phyloP scores from a whole-genome alignment of 1,140 invertebrate genomes.

The Hylaeus volcanicus region DNA sequence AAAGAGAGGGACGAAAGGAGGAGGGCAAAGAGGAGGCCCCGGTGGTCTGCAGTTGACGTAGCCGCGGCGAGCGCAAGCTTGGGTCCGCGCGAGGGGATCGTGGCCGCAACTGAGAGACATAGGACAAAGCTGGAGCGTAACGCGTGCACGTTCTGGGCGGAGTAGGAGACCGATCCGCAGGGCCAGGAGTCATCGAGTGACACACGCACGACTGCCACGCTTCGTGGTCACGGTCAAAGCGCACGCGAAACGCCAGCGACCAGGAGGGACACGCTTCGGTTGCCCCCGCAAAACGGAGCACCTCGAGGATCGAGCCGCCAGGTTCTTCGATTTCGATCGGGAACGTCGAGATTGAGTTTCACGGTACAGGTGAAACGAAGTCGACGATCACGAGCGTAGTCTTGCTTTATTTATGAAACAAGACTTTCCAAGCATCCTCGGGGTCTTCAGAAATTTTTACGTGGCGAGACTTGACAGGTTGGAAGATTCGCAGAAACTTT shows the following conservation, averaged over 20 bases:
- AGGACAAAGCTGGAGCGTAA: conserved; percentile 58
- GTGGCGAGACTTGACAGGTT: too few relatives aligned
- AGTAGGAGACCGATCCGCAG: conserved; percentile 66
- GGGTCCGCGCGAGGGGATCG: not conserved
- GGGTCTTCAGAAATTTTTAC: too few relatives aligned
- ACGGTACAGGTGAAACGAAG: conserved; percentile 25
- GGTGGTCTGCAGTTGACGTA: conserved; percentile 30
- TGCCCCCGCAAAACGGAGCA: conserved; percentile 70
- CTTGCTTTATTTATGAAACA: too few relatives aligned
- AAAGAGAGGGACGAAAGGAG: not conserved
- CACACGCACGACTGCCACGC: conserved; percentile 78
- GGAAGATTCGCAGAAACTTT: too few relatives aligned
- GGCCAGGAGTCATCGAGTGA: conserved; percentile 77
- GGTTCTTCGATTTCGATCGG: conserved; percentile 59
- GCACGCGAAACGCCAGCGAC: conserved; percentile 60
- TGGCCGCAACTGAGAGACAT: conserved; percentile 35
- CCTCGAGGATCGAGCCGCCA: conserved; percentile 50
- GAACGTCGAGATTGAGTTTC: conserved; percentile 53
- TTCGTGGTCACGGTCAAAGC: conserved; percentile 76
- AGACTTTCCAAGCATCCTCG: too few relatives aligned
- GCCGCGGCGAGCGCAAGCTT: conserved; percentile 29
- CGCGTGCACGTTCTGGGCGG: conserved; percentile 78
- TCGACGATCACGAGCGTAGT: not conserved
- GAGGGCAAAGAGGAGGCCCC: conserved; percentile 1
- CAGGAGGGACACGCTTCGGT: conserved; percentile 73